phyloP scores from a whole-genome alignment of 2,888 invertebrate genomes.

The Eupithecia subfuscata region DNA sequence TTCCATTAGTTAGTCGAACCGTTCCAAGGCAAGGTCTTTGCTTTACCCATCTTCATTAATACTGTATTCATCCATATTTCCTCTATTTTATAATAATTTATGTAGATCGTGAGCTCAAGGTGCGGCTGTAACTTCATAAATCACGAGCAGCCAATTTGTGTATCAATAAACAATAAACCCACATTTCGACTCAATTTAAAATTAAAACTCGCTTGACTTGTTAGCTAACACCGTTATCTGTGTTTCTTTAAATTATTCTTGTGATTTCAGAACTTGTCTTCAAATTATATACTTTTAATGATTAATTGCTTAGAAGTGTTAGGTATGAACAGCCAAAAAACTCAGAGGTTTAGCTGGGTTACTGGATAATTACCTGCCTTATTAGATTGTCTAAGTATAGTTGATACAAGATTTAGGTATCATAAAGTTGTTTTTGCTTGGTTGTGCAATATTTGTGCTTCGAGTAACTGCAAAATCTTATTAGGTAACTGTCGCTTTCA shows the following conservation, averaged over 20 bases:
- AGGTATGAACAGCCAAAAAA: background rate
- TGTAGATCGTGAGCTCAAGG: background rate
- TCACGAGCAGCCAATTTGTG: constrained; percentile 31
- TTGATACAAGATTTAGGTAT: background rate
- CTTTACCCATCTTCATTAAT: background rate
- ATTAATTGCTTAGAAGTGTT: background rate
- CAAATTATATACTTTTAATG: background rate
- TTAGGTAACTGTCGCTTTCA: constrained; percentile 69
- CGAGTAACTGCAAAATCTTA: constrained; percentile 39
- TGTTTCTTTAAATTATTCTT: constrained; percentile 21
- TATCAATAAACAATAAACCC: constrained; percentile 36
- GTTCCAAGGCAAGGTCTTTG: background rate
- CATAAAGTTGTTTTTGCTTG: constrained; percentile 2
- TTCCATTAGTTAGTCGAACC: background rate
- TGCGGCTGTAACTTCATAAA: constrained; percentile 31
- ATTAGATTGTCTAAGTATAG: background rate
- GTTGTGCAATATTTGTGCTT: constrained; percentile 28
- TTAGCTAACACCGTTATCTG: constrained; percentile 44
- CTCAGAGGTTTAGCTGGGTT: background rate
- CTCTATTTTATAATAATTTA: constrained; percentile 7
- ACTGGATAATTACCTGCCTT: background rate
- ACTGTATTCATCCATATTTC: background rate
- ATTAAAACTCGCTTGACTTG: constrained; percentile 46
- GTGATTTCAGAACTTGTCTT: background rate
- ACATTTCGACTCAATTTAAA: constrained; percentile 45